Evolutionary conservation across 2,888 invertebrate genomes (phyloP).

Genomic region (Tipula helvola): DNA sequence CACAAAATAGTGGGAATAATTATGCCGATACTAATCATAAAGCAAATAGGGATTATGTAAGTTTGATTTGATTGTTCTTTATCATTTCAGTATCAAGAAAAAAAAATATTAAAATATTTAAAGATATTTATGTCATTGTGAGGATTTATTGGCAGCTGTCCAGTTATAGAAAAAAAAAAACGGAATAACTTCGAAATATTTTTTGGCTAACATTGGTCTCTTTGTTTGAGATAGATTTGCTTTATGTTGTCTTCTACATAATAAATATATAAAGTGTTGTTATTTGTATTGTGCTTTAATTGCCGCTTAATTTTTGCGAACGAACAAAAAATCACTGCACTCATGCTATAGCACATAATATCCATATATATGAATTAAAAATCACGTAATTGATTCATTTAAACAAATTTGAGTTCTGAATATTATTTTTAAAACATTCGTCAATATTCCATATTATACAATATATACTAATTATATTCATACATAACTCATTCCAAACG

Average conservation of each 20-base stretch:
- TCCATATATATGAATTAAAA: not conserved
- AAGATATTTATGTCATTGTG: not conserved
- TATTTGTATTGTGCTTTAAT: not conserved
- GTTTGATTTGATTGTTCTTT: slow-evolving; percentile 25
- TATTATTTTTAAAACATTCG: not conserved
- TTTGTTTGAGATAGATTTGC: slow-evolving; percentile 4
- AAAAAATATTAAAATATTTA: not conserved
- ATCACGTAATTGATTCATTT: not conserved
- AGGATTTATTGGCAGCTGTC: not conserved
- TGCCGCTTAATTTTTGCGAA: not conserved
- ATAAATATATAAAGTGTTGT: not conserved
- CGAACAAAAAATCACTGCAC: not conserved
- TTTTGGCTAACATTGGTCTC: not conserved
- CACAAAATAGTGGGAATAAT: slow-evolving; percentile 41
- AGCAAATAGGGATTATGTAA: slow-evolving; percentile 60
- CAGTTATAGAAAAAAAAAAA: not conserved
- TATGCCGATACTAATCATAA: slow-evolving; percentile 50
- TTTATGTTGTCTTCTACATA: not conserved
- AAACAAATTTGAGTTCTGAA: not conserved
- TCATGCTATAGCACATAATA: not conserved
- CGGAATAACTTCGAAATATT: not conserved
- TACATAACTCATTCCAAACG: not conserved
- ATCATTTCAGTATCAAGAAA: not conserved
- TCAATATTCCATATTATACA: not conserved
- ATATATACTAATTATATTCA: not conserved